phyloP scores from a whole-genome alignment of 1,140 invertebrate species.

The Parasteatoda tepidariorum region DNA sequence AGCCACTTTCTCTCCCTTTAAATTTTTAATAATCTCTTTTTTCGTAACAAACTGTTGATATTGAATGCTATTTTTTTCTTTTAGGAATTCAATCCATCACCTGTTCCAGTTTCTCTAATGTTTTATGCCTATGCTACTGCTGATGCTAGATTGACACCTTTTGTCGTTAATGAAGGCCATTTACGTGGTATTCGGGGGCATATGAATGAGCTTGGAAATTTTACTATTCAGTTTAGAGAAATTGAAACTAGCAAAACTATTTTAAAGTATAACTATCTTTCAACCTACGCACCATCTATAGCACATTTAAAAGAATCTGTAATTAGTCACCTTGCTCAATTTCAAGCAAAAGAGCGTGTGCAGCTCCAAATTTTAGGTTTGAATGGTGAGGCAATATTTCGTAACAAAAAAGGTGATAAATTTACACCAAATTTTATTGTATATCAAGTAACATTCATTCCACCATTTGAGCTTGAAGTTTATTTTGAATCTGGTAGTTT shows the following conservation, averaged over 20 bases:
- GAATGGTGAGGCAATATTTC: conserved; percentile 41
- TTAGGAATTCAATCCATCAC: conserved; percentile 49
- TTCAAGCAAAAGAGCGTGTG: conserved; percentile 67
- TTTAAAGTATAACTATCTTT: conserved; percentile 79
- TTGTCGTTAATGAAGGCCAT: conserved; percentile 70
- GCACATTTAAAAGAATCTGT: conserved; percentile 83
- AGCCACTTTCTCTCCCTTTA: no score
- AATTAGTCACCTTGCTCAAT: conserved; percentile 70
- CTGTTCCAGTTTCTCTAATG: conserved; percentile 69
- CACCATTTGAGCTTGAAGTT: conserved; percentile 87
- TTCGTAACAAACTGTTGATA: no score
- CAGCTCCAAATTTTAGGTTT: conserved; percentile 67
- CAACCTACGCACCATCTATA: conserved; percentile 76
- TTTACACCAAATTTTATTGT: conserved; percentile 82
- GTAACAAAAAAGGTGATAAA: conserved; percentile 64
- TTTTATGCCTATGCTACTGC: conserved; percentile 70
- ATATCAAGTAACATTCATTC: conserved; percentile 77
- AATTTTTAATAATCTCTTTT: no score
- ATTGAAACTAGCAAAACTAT: conserved; percentile 70
- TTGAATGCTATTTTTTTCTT: no score
- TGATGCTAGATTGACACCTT: conserved; percentile 67
- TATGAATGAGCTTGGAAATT: conserved; percentile 83
- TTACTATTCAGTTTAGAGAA: conserved; percentile 73
- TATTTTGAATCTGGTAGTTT: conserved; percentile 83
- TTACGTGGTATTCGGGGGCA: conserved; percentile 80